A percentile compares a stretch with the other conserved stretches of the same genome.
These are phyloP conservation scores for Redunca redunca DNA, from an alignment of 2,113 vertebrate species.

Conservation along the genomic window DNA sequence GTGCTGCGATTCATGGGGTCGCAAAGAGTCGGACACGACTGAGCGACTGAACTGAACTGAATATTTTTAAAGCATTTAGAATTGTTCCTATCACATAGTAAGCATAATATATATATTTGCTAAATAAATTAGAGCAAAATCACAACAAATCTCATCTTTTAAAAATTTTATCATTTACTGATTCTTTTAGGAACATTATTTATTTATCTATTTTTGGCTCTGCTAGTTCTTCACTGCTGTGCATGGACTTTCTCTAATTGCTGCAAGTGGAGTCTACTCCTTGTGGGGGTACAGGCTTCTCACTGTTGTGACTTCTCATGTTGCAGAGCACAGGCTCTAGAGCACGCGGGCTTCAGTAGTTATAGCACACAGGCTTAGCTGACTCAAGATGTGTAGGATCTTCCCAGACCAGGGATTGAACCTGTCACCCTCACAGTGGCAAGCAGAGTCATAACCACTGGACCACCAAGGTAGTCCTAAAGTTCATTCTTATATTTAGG, in stretches of 20 bases:
- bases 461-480: neutral
- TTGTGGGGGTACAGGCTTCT: neutral
- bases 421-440: neutral
- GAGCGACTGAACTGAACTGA: no score
- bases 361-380: rapidly evolving
- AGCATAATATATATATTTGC: neutral
- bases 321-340: neutral
- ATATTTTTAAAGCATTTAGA: neutral
- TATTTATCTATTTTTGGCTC: neutral
- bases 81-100: neutral
- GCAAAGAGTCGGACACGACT: no score
- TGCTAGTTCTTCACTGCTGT: neutral
- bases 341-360: rapidly evolving
- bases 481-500: neutral
- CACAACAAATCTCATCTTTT: neutral
- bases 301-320: neutral
- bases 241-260: neutral
- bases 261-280: neutral
- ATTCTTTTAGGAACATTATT: neutral
- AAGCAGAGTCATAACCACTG: neutral
- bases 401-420: neutral
- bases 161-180: neutral
- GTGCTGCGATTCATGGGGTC: no score
- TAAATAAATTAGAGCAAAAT: constrained; percentile 36
- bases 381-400: neutral